Conservation (phyloP, 1,140 invertebrate species). For the Drosophila teissieri region DNA sequence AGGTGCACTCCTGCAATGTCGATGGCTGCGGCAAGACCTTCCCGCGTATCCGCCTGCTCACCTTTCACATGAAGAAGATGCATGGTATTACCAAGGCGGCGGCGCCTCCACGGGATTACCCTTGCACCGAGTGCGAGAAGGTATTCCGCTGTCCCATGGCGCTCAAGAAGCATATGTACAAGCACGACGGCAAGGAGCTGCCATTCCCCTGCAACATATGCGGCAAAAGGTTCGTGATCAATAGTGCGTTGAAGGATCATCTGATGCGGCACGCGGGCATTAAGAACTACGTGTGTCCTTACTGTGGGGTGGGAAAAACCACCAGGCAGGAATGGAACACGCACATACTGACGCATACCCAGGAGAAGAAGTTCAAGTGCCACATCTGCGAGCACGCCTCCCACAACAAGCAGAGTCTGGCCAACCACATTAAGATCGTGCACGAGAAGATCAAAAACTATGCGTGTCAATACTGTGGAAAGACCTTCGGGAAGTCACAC, state of each 20-base stretch:
- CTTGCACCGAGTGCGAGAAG: conserved; percentile 78
- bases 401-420: conserved; percentile 77
- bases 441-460: conserved; percentile 83
- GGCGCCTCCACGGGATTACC: conserved; percentile 71
- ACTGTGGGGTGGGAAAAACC: conserved; percentile 81
- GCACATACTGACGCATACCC: conserved; percentile 78
- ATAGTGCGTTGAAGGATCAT: conserved; percentile 78
- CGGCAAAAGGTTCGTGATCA: conserved; percentile 84
- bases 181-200: conserved; percentile 86
- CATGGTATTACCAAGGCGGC: conserved; percentile 76
- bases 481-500: conserved; percentile 82
- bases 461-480: conserved; percentile 79
- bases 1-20: conserved; percentile 67
- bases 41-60: conserved; percentile 74
- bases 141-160: conserved; percentile 80
- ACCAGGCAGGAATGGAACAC: conserved; percentile 82
- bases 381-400: conserved; percentile 78
- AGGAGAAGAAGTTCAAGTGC: conserved; percentile 83
- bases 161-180: conserved; percentile 86
- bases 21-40: conserved; percentile 76
- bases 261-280: conserved; percentile 81
- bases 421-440: conserved; percentile 80
- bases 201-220: conserved; percentile 87
- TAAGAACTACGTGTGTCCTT: conserved; percentile 80
- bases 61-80: conserved; percentile 79